Evolutionary conservation across 2,797 vertebrate genomes (phyloP), one percentile per base, ranked within the genome.

Genomic region (Eospalax fontanierii): DNA sequence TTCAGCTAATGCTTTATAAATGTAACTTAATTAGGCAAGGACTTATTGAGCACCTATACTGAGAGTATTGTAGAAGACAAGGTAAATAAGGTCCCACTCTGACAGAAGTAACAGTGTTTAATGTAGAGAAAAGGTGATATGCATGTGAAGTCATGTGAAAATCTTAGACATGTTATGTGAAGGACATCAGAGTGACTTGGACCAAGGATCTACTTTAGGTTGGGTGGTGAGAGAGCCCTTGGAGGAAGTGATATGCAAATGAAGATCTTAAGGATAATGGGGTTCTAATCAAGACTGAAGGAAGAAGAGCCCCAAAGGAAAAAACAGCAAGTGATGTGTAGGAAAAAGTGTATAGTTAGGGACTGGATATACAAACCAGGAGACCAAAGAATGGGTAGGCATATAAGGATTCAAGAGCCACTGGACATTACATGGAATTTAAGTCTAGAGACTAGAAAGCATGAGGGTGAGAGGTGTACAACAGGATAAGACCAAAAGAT

Each of bases 21-120:
- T 68, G 90, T 33, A 73, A 92, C 24, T 83, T 46, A 91, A 85
- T 54, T 24, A 57, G 59, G 59, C 30, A 95, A 87, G 54, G 38
- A 61, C 90, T 87, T 87, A 71, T n/a, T 24, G 40, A 91, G 74
- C 35, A 43, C 54, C 11, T 91, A 33, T 35, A 88, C 50, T 85
- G n/a, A 70, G 38, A 40, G 84, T 63, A 35, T 1, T 84, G 21
- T 28, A 40, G 54, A 76, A 71, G 87, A 86, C 30, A 50, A 88
- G 82, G 68, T 7, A 71, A 40, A 75, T 12, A 71, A 71, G 57
- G n/a, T 2, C n/a, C 35, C 18, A 21, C 1, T 63, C 33, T 71
- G 46, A 61, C 0, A 80, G 73, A 28, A 35, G n/a, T 15, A 33
- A 57, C 0, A n/a, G 65, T 3, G 24, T 15, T 43, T 50, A 40